phyloP scores from a whole-genome alignment of 2,113 vertebrate genomes.

The Thalassoma bifasciatum region DNA sequence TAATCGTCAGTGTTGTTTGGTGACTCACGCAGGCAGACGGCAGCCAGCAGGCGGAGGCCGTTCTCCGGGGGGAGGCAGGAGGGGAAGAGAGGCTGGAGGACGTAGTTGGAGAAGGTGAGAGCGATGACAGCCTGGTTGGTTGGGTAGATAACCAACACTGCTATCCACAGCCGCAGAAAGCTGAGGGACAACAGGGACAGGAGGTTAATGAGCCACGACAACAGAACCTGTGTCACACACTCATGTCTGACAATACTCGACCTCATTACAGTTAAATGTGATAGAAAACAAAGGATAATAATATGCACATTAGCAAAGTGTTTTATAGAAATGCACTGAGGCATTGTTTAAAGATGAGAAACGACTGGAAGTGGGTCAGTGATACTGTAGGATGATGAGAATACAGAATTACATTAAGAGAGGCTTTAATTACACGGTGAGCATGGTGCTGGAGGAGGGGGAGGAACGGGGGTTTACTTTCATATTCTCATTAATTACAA shows the following conservation, averaged over 20 bases:
- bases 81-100: slow-evolving; percentile 88
- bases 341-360: slow-evolving; percentile 14
- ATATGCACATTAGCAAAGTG: slow-evolving; percentile 12
- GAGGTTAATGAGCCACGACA: slow-evolving; percentile 1
- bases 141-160: slow-evolving; percentile 90
- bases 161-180: slow-evolving; percentile 90
- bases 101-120: slow-evolving; percentile 91
- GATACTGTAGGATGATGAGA: slow-evolving; percentile 18
- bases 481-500: slow-evolving; percentile 6
- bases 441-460: neutral
- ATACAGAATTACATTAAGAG: slow-evolving; percentile 7
- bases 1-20: neutral
- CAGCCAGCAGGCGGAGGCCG: slow-evolving; percentile 83
- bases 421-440: slow-evolving; percentile 15
- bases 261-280: slow-evolving; percentile 2
- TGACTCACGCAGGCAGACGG: slow-evolving; percentile 87
- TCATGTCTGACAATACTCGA: slow-evolving; percentile 1
- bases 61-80: slow-evolving; percentile 84
- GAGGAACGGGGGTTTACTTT: neutral
- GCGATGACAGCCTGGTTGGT: slow-evolving; percentile 92
- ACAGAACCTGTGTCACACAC: neutral
- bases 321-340: slow-evolving; percentile 22
- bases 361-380: slow-evolving; percentile 45
- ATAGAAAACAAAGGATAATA: slow-evolving; percentile 8
- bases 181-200: slow-evolving; percentile 58